Evolutionary conservation across 2,797 vertebrate genomes (phyloP).

Genomic region (Periophthalmus magnuspinnatus): DNA sequence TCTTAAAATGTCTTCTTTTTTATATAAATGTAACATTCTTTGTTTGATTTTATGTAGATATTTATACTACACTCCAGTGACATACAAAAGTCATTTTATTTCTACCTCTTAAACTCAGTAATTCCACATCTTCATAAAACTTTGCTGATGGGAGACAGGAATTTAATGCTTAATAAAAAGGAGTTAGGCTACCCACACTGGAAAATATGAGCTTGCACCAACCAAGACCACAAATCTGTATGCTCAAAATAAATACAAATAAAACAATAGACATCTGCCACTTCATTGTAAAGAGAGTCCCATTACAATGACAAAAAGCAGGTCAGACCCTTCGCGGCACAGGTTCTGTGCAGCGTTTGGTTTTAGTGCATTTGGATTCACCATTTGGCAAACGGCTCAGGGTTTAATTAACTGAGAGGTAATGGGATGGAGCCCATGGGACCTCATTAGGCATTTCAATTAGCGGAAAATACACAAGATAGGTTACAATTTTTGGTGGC

Average conservation of each 20-base stretch:
- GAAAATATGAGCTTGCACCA: conserved; percentile 66
- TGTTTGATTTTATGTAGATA: conserved; percentile 30
- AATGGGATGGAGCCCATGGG: conserved; percentile 85
- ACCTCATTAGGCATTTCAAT: conserved; percentile 92
- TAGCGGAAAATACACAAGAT: conserved; percentile 82
- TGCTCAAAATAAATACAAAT: conserved; percentile 75
- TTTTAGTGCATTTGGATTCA: conserved; percentile 78
- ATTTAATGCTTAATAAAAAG: conserved; percentile 77
- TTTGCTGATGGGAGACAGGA: conserved; percentile 46
- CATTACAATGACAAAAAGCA: conserved; percentile 77
- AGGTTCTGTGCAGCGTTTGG: conserved; percentile 57
- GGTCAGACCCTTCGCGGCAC: conserved; percentile 63
- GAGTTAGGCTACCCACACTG: conserved; percentile 72
- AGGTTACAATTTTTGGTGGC: conserved; percentile 78
- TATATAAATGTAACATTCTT: conserved; percentile 15
- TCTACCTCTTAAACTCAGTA: conserved; percentile 13
- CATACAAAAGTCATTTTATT: conserved; percentile 30
- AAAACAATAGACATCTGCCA: conserved; percentile 80
- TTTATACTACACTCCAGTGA: conserved; percentile 27
- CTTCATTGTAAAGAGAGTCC: conserved; percentile 63
- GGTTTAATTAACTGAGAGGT: conserved; percentile 82
- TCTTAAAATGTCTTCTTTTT: conserved; percentile 71
- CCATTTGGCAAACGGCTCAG: conserved; percentile 72
- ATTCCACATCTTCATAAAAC: conserved; percentile 36
- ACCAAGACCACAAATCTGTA: conserved; percentile 61